Evolutionary conservation across 2,797 vertebrate species (phyloP).

Genomic region (Enteromius unitaeniatus): DNA sequence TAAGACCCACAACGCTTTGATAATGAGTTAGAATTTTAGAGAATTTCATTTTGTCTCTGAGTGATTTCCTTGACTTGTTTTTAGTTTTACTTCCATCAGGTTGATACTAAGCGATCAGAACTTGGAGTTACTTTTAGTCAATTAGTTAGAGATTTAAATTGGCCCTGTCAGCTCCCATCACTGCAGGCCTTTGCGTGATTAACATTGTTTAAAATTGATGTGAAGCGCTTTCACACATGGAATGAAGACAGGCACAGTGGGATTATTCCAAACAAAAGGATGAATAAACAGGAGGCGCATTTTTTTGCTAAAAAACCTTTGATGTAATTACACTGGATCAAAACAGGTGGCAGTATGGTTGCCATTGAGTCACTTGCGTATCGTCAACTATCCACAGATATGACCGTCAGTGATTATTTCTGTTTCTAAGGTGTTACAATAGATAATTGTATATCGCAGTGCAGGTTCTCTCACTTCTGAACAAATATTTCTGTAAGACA

Average conservation of each 20-base stretch:
- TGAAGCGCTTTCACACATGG: slow-evolving; percentile 16
- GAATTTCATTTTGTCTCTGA: neutral
- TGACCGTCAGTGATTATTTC: slow-evolving; percentile 4
- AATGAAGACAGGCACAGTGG: slow-evolving; percentile 25
- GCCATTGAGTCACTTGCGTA: neutral
- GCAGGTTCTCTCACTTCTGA: neutral
- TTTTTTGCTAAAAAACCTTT: neutral
- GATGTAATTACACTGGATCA: neutral
- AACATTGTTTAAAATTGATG: slow-evolving; percentile 28
- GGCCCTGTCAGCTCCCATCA: slow-evolving; percentile 42
- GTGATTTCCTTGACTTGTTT: neutral
- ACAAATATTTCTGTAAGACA: neutral
- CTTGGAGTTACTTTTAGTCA: slow-evolving; percentile 28
- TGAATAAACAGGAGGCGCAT: neutral
- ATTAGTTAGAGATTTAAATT: slow-evolving; percentile 29
- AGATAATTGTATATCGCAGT: neutral
- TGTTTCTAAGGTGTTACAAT: neutral
- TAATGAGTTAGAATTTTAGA: neutral
- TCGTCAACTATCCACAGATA: neutral
- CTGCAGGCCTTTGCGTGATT: slow-evolving; percentile 38
- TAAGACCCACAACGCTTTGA: neutral
- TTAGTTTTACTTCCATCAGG: slow-evolving; percentile 20
- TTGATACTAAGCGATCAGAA: slow-evolving; percentile 31
- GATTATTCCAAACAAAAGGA: slow-evolving; percentile 1
- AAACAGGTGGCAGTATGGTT: neutral